phyloP scores from a whole-genome alignment of 2,113 vertebrate genomes.

The Leuciscus idus region DNA sequence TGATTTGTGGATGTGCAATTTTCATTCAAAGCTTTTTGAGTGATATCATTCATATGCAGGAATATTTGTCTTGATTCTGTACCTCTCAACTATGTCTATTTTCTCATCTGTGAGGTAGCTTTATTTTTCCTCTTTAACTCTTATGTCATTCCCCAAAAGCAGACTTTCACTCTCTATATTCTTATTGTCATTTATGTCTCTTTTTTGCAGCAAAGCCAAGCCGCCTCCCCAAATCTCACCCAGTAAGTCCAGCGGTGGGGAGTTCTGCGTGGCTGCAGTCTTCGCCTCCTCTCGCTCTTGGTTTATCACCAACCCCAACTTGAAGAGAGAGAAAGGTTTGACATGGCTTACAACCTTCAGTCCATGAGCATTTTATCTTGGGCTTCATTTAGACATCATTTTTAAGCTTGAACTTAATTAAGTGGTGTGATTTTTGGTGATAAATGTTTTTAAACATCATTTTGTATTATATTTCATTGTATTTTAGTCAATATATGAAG shows the following conservation, averaged over 20 bases:
- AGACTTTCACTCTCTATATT: conserved; percentile 7
- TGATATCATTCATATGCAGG: conserved; percentile 31
- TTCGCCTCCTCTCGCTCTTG: conserved; percentile 94
- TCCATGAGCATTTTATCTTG: neutral
- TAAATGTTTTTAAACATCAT: too few relatives aligned
- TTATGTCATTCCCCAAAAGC: conserved; percentile 17
- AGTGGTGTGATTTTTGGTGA: neutral
- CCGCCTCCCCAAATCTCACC: conserved; percentile 96
- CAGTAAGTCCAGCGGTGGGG: conserved; percentile 93
- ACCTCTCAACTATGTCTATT: conserved; percentile 44
- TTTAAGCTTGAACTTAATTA: neutral
- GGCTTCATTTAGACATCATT: neutral
- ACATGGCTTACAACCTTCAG: neutral
- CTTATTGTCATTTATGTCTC: conserved; percentile 3
- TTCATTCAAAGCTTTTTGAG: conserved; percentile 19
- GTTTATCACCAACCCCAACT: conserved; percentile 92
- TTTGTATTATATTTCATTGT: neutral
- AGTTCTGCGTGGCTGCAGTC: conserved; percentile 92
- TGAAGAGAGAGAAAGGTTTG: conserved; percentile 97
- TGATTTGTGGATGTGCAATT: conserved; percentile 35
- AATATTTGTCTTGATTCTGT: conserved; percentile 46
- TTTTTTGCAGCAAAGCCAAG: conserved; percentile 90
- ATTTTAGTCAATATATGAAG: neutral
- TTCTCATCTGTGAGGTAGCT: conserved; percentile 48
- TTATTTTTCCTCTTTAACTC: conserved; percentile 38